Evolutionary conservation across 2,888 invertebrate genomes (phyloP).

Genomic region (Volucella inanis): DNA sequence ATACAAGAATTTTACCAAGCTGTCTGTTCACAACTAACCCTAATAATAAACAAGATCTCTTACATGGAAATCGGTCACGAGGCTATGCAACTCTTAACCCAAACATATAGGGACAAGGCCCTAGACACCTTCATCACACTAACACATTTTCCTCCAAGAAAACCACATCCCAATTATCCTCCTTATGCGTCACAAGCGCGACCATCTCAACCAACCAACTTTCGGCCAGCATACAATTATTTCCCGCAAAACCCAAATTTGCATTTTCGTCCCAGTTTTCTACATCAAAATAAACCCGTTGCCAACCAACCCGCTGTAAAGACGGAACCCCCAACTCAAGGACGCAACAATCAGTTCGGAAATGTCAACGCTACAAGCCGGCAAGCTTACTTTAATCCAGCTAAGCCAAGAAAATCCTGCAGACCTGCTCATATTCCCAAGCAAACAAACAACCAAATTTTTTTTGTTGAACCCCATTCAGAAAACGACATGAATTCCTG

Average conservation of each 20-base stretch:
- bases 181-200: background rate
- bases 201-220: conserved; percentile 18
- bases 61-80: conserved; percentile 37
- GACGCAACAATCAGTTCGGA: conserved; percentile 16
- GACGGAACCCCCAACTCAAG: conserved; percentile 18
- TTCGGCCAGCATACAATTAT: conserved; percentile 15
- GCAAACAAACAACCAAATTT: background rate
- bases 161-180: background rate
- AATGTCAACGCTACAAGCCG: conserved; percentile 7
- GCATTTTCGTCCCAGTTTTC: conserved; percentile 8
- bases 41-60: conserved; percentile 42
- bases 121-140: conserved; percentile 39
- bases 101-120: conserved; percentile 39
- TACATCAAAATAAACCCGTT: background rate
- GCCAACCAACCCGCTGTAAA: conserved; percentile 11
- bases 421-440: background rate
- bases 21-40: conserved; percentile 35
- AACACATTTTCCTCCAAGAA: background rate
- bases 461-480: background rate
- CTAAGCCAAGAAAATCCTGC: background rate
- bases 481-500: background rate
- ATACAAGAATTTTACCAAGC: conserved; percentile 28
- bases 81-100: conserved; percentile 6
- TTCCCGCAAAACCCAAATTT: background rate
- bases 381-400: conserved; percentile 3